phyloP scores from a whole-genome alignment of 2,113 vertebrate genomes.

The Indicator maculatus region DNA sequence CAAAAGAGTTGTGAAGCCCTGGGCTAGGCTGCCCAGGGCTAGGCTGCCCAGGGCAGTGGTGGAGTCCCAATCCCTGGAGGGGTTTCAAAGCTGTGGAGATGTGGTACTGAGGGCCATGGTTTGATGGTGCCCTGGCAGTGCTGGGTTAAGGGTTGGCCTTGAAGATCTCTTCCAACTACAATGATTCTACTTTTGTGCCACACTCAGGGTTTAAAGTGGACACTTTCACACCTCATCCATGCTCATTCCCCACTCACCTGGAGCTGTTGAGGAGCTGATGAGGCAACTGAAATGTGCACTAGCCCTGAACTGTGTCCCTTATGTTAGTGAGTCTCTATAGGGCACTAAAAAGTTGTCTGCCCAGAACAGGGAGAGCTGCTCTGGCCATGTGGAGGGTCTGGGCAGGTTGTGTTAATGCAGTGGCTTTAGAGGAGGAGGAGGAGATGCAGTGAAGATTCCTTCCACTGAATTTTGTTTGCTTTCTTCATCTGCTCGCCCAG shows the following conservation, averaged over 20 bases:
- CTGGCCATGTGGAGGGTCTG: background rate
- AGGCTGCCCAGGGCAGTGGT: background rate
- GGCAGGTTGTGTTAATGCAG: background rate
- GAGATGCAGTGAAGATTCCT: background rate
- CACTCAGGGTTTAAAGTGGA: background rate
- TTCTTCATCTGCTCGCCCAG: conserved; percentile 63
- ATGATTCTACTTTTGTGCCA: background rate
- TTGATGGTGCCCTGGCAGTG: background rate
- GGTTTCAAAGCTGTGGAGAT: background rate
- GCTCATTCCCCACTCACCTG: background rate
- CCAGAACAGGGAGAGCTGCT: background rate
- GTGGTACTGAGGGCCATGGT: background rate
- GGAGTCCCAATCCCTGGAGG: background rate
- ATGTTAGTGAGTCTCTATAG: background rate
- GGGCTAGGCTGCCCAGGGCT: background rate
- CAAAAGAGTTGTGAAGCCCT: background rate
- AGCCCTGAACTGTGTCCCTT: background rate
- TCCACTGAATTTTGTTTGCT: background rate
- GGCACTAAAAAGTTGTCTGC: background rate
- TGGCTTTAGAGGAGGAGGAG: background rate
- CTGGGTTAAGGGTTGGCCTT: background rate
- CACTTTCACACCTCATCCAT: background rate
- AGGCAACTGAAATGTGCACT: background rate
- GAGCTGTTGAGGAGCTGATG: background rate
- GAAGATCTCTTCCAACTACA: background rate